Evolutionary conservation across 2,888 invertebrate species (phyloP), one percentile per base, ranked within the genome.

Genomic region (Erpobdella octoculata): DNA sequence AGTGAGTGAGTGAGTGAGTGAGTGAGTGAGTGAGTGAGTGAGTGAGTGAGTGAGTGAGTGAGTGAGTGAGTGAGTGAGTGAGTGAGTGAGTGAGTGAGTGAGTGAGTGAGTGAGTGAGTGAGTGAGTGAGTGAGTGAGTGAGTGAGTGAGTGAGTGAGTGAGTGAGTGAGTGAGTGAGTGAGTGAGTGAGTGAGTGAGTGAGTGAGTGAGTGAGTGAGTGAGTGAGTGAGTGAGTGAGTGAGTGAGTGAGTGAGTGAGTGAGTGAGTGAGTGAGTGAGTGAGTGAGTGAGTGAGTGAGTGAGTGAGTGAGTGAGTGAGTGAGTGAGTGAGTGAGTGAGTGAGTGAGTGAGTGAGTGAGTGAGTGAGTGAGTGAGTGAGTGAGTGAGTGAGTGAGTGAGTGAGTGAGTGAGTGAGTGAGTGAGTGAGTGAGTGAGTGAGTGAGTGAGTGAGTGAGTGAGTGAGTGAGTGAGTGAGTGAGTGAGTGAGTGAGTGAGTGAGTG

Each of bases 191-290:
- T 68, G 68, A 68, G 68, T 68, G 68, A 68, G 68, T 68, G 68
- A 68, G 68, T 68, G 68, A 68, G 68, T 68, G 68, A 68, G 46
- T 68, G 68, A 68, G 68, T 70, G 70, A 70, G 70, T 70, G 70
- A 59, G 70, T 70, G 59, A 70, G 70, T 70, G 69, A 69, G 69
- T 69, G 58, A 69, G 58, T 69, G 69, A 69, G 69, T 69, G 69
- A 69, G 69, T 69, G 69, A 69, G 69, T 69, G 69, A 69, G 70
- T 70, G 70, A 58, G 68, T 68, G 68, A 68, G 68, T 68, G 68
- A 68, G 68, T 68, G 68, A 68, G 68, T 68, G 68, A 68, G 68
- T 68, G 68, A 68, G 68, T 68, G 68, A 68, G 68, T 68, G 68
- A 68, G 68, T 68, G 68, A 68, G 65, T 64, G 65, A 64, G 65